Evolutionary conservation across 2,888 invertebrate genomes (phyloP).

Genomic region (Endotricha flammealis): DNA sequence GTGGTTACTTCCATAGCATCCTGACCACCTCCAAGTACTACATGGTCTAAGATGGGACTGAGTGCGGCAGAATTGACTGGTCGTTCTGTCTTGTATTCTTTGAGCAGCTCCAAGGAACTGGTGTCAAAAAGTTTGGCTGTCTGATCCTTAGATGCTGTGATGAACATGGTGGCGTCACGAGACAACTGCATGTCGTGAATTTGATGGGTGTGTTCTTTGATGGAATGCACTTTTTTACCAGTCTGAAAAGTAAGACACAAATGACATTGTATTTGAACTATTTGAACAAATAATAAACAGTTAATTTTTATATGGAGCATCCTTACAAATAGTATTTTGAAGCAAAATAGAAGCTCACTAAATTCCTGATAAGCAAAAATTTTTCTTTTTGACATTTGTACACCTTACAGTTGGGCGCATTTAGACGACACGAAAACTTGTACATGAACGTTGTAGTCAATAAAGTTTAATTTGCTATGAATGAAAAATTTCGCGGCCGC

Average conservation of each 20-base stretch:
- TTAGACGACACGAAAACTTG: no score
- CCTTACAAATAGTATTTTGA: no score
- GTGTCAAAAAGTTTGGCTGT: slow-evolving; percentile 97
- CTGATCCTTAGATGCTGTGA: slow-evolving; percentile 97
- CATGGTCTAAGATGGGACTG: slow-evolving; percentile 96
- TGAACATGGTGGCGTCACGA: slow-evolving; percentile 95
- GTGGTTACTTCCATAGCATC: slow-evolving; percentile 99
- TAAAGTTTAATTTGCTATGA: no score
- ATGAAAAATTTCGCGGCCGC: no score
- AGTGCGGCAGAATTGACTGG: slow-evolving; percentile 99
- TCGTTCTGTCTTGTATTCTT: slow-evolving; percentile 97
- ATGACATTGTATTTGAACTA: no score
- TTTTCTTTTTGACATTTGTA: no score
- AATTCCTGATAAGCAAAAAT: no score
- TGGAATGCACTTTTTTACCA: slow-evolving; percentile 87
- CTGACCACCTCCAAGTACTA: slow-evolving; percentile 98
- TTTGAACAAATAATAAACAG: no score
- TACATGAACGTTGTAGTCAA: no score
- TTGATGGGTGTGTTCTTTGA: slow-evolving; percentile 89
- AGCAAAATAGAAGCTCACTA: no score
- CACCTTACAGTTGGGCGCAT: no score
- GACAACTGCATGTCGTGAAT: slow-evolving; percentile 98
- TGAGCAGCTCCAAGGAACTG: slow-evolving; percentile 89
- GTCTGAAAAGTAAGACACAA: slow-evolving; percentile 76
- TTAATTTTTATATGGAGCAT: no score